A percentile compares a stretch with the other conserved stretches of the same genome.
Conservation (phyloP, 2,797 vertebrate genomes). For the Apogon talboti region DNA sequence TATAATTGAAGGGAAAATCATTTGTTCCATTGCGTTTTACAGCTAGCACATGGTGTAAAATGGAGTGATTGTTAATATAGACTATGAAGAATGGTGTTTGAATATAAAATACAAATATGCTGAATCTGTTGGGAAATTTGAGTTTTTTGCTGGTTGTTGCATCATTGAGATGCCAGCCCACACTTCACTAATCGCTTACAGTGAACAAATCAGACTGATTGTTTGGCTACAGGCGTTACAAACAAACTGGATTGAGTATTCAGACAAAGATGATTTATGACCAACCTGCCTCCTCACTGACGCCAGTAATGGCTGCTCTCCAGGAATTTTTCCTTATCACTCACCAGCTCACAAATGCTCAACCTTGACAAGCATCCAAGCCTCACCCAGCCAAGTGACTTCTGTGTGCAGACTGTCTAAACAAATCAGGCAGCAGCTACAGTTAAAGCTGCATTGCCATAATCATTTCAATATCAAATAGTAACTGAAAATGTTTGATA, state of each 20-base stretch:
- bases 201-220: constrained; percentile 56
- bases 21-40: no score
- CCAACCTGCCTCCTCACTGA: constrained; percentile 64
- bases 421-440: constrained; percentile 19
- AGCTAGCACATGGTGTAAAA: no score
- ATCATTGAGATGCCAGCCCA: constrained; percentile 33
- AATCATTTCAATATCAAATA: constrained; percentile 5
- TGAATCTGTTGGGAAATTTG: background rate
- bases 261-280: constrained; percentile 70
- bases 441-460: constrained; percentile 10
- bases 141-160: constrained; percentile 30
- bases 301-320: constrained; percentile 63
- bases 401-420: constrained; percentile 24
- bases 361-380: constrained; percentile 63
- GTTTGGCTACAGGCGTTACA: constrained; percentile 49
- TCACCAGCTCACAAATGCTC: constrained; percentile 64
- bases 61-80: background rate
- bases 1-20: no score
- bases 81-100: background rate
- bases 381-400: constrained; percentile 28
- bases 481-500: background rate
- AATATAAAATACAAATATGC: background rate
- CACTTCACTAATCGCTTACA: constrained; percentile 27
- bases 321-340: constrained; percentile 60
- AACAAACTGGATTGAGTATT: constrained; percentile 61